phyloP scores from a whole-genome alignment of 2,888 invertebrate species.

The Scelioninae gen. 1 region DNA sequence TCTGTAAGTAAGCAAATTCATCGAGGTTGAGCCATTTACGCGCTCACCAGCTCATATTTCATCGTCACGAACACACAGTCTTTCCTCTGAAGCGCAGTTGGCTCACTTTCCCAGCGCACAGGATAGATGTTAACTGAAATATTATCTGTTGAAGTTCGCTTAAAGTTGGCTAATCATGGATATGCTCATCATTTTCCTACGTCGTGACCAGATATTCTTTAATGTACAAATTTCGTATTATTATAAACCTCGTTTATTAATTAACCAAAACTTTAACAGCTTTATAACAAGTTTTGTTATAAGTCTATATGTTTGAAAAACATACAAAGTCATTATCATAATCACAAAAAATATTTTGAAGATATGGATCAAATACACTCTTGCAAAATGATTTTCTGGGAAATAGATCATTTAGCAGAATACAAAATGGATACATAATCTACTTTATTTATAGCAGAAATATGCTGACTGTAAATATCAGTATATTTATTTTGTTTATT shows the following conservation, averaged over 20 bases:
- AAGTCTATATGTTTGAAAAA: too few species aligned
- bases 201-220: constrained; percentile 16
- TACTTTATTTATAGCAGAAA: too few species aligned
- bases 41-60: constrained; percentile 60
- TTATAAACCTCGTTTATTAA: neutral
- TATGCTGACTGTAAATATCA: too few species aligned
- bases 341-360: too few species aligned
- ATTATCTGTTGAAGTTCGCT: constrained; percentile 52
- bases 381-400: too few species aligned
- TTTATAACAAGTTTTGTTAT: too few species aligned
- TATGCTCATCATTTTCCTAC: constrained; percentile 18
- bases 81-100: constrained; percentile 56
- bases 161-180: constrained; percentile 47
- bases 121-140: constrained; percentile 60
- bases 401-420: too few species aligned
- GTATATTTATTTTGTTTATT: too few species aligned
- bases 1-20: constrained; percentile 51
- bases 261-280: too few species aligned
- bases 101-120: constrained; percentile 53
- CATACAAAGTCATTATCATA: too few species aligned
- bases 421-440: too few species aligned
- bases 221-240: constrained; percentile 1
- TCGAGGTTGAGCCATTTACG: constrained; percentile 54
- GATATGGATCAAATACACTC: too few species aligned
- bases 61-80: constrained; percentile 60